Conservation (phyloP, 2,113 vertebrate genomes). For the Pachycephala philippinensis region DNA sequence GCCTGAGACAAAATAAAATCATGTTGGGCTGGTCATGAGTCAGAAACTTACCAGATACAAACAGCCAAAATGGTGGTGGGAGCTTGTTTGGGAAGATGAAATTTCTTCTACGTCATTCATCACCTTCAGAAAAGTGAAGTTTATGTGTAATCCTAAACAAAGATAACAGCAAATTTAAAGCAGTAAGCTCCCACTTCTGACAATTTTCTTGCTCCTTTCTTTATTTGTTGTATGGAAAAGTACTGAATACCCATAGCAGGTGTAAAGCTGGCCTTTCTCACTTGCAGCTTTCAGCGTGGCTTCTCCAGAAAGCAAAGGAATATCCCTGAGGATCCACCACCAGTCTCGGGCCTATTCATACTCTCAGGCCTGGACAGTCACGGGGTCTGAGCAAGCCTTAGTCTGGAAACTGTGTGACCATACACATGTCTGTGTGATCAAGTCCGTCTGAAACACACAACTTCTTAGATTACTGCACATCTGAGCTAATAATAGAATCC, state of each 20-base stretch:
- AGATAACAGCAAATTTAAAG: neutral
- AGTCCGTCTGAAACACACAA: neutral
- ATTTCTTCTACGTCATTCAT: neutral
- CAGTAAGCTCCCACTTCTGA: neutral
- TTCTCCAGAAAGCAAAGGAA: neutral
- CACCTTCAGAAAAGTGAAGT: neutral
- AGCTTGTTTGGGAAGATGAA: neutral
- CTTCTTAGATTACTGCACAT: neutral
- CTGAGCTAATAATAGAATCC: neutral
- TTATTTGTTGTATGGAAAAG: neutral
- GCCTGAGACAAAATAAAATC: neutral
- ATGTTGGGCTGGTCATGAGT: neutral
- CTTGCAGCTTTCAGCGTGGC: neutral
- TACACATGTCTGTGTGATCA: neutral
- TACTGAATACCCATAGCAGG: neutral
- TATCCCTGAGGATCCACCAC: fast-evolving
- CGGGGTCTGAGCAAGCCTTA: fast-evolving
- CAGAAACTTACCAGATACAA: neutral
- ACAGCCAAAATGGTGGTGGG: neutral
- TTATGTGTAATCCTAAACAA: neutral
- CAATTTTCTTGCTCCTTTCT: neutral
- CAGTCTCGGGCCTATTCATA: neutral
- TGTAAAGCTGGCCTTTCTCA: neutral
- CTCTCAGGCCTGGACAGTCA: neutral
- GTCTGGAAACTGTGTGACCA: neutral